These are phyloP conservation scores for Chrysochloris asiatica DNA, from an alignment of 2,113 vertebrate genomes.

Conservation along the genomic window DNA sequence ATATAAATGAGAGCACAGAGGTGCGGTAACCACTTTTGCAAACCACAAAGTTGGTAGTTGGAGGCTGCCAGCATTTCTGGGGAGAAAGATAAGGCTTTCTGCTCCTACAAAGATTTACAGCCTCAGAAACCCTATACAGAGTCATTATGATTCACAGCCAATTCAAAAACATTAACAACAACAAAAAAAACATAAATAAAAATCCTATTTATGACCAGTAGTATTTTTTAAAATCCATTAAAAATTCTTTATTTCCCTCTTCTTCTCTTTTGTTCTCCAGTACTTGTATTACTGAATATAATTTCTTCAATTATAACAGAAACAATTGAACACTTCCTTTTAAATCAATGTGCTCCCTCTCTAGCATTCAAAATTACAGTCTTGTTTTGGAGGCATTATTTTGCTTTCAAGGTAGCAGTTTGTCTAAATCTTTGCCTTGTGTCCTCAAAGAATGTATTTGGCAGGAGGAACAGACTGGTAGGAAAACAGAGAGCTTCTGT, in stretches of 20 bases:
- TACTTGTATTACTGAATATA: slow-evolving; percentile 15
- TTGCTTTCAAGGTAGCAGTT: slow-evolving; percentile 52
- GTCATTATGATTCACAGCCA: too few species aligned
- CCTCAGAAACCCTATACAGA: too few species aligned
- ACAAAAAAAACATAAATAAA: too few species aligned
- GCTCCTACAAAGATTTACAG: too few species aligned
- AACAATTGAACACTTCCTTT: slow-evolving; percentile 34
- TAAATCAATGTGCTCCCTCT: slow-evolving; percentile 36
- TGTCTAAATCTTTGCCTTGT: slow-evolving; percentile 69
- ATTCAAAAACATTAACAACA: too few species aligned
- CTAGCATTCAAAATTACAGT: slow-evolving; percentile 33
- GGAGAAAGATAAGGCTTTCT: too few species aligned
- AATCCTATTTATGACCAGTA: too few species aligned
- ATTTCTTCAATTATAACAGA: slow-evolving; percentile 61
- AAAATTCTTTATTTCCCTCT: neutral
- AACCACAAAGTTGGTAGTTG: too few species aligned
- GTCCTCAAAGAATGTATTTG: slow-evolving; percentile 54
- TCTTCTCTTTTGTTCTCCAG: slow-evolving; percentile 22
- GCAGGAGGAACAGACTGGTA: slow-evolving; percentile 34
- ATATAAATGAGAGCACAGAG: too few species aligned
- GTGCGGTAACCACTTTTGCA: too few species aligned
- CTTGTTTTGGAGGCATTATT: slow-evolving; percentile 44
- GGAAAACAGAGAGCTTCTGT: slow-evolving; percentile 43
- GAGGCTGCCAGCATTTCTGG: too few species aligned
- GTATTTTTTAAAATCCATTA: too few species aligned